Evolutionary conservation across 92 coral and sea anemone genomes (phyloP), one percentile per base, ranked within the genome.

Genomic region (Meandrina meandrites): DNA sequence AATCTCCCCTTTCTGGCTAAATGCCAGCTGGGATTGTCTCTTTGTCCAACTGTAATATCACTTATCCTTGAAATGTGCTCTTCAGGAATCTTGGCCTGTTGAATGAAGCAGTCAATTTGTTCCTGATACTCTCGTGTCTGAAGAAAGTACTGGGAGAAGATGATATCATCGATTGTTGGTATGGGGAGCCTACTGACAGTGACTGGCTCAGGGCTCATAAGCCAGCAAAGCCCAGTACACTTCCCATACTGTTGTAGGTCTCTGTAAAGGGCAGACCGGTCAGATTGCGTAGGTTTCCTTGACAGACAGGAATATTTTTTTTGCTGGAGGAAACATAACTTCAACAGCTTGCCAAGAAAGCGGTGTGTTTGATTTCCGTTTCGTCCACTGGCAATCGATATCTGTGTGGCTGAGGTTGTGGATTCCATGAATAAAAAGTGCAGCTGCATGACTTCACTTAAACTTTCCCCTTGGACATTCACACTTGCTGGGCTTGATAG

Each of bases 141-240:
- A 35, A 80, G 81, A 74, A 87, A 80, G 6, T 81, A 87, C 28
- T 88, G 82, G 16, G 86, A 81, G 45, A 32, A 75, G 17, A 88
- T 88, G 45, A 88, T 81, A 45, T 88, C 90, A 56, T 80, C 86
- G 6, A 73, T 81, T 42, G 90, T 73, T 37, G 73, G 86, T 24
- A 74, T 60, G 0, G 87, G 76, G 14, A 88, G 76, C 50, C 54
- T 28, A 50, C 77, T 60, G 60, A 53, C 37, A 32, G 88, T 80
- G 86, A n/a, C 87, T 60, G 88, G 90, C 62, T 91, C 85, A 62
- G 92, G 89, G 70, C 83, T 80, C 89, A 86, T 86, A n/a, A 83
- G 74, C 91, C 91, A 90, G 21, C 88, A 87, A 14, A 87, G 81
- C 15, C 93, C 93, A n/a, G 93, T 87, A 50, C 87, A 90, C 73